Evolutionary conservation across 2,797 vertebrate genomes (phyloP).

Genomic region (Natrix natrix): DNA sequence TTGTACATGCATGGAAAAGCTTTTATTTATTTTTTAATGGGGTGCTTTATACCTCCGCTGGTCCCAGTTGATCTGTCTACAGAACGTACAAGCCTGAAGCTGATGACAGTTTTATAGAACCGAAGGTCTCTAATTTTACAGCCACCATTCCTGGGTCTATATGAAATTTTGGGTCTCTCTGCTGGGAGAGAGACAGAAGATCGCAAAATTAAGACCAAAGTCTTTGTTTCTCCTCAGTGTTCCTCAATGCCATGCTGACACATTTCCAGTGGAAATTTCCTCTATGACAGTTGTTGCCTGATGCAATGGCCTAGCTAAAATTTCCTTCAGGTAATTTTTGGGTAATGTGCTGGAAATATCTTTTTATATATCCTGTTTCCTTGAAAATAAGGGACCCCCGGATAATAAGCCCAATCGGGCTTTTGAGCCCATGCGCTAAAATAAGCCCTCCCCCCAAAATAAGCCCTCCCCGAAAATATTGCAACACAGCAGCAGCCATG

Average conservation of each 20-base stretch:
- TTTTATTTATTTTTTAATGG: background rate
- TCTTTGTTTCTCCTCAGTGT: constrained; percentile 14
- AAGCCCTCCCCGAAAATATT: no score
- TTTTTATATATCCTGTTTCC: constrained; percentile 5
- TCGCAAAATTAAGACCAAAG: constrained; percentile 45
- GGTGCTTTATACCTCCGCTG: constrained; percentile 14
- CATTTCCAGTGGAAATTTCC: constrained; percentile 48
- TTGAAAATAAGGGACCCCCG: no score
- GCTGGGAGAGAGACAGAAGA: constrained; percentile 41
- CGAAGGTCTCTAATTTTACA: constrained; percentile 7
- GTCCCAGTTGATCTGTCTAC: constrained; percentile 11
- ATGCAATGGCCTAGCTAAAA: constrained; percentile 30
- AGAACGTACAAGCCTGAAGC: constrained; percentile 32
- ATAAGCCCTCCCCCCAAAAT: no score
- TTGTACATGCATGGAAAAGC: constrained; percentile 31
- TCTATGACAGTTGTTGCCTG: constrained; percentile 50
- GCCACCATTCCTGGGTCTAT: constrained; percentile 51
- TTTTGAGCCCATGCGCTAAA: no score
- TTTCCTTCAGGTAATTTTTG: constrained; percentile 3
- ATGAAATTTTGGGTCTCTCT: constrained; percentile 56
- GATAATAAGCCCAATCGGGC: no score
- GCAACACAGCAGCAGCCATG: no score
- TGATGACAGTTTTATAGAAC: constrained; percentile 9
- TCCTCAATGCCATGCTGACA: constrained; percentile 39
- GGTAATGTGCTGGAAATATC: constrained; percentile 26